A percentile compares a stretch with the other conserved stretches of the same genome.
These are phyloP conservation scores for Oryctolagus cuniculus DNA, from an alignment of 2,113 vertebrate species.

Conservation along the genomic window DNA sequence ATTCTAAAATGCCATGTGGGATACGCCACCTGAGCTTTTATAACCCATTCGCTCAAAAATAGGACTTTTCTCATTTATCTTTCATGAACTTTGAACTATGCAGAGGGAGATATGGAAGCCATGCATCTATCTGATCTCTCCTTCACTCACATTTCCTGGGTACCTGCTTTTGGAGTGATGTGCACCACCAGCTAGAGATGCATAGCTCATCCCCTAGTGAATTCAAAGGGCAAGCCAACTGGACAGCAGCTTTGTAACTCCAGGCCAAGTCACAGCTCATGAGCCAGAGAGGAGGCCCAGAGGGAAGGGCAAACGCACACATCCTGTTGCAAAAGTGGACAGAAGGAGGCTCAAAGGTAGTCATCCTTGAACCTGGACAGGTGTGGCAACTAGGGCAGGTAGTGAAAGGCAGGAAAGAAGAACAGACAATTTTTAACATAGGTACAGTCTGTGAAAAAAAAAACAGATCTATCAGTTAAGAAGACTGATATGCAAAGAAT, in stretches of 20 bases:
- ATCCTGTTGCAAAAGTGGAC: neutral
- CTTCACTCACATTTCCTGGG: neutral
- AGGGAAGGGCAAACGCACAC: neutral
- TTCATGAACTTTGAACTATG: slow-evolving; percentile 34
- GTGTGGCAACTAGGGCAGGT: neutral
- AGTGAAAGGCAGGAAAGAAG: neutral
- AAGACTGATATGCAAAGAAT: neutral
- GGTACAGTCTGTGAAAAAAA: neutral
- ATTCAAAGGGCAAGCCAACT: neutral
- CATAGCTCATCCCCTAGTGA: neutral
- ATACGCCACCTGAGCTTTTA: neutral
- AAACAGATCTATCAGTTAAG: neutral
- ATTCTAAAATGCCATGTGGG: slow-evolving; percentile 5
- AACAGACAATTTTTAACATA: neutral
- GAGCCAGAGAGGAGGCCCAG: neutral
- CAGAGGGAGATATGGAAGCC: neutral
- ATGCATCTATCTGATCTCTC: slow-evolving; percentile 8
- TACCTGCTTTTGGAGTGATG: neutral
- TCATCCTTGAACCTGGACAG: neutral
- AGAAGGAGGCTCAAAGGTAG: neutral
- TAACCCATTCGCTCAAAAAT: neutral
- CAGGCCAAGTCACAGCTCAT: neutral
- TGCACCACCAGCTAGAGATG: neutral
- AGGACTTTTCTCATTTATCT: neutral
- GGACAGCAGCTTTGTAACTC: neutral